These are phyloP conservation scores for Petrophora chlorosata DNA, from an alignment of 2,888 invertebrate species.

Conservation along the genomic window DNA sequence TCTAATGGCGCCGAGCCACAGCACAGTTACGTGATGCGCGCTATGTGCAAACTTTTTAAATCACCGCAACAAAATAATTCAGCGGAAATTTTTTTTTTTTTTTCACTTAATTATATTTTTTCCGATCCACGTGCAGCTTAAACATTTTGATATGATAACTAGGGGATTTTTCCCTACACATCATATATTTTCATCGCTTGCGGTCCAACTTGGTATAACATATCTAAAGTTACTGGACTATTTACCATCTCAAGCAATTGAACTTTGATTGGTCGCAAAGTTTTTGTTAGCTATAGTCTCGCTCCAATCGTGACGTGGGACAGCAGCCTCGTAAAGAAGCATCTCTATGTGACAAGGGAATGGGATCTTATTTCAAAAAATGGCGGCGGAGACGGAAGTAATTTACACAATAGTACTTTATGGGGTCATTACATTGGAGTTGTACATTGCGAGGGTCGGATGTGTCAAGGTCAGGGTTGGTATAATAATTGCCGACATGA, in stretches of 20 bases:
- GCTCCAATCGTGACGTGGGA: conserved; percentile 1
- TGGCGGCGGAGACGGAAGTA: conserved; percentile 24
- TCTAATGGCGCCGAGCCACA: no score
- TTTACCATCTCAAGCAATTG: background rate
- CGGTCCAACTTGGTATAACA: no score
- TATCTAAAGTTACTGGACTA: no score
- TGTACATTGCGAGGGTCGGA: conserved; percentile 8
- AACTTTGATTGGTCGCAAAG: background rate
- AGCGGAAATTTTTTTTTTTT: no score
- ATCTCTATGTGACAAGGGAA: conserved; percentile 14
- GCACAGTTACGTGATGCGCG: no score
- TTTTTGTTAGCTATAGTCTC: background rate
- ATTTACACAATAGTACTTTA: conserved; percentile 26
- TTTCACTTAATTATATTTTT: no score
- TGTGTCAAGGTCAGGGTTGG: conserved; percentile 18
- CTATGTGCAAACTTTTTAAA: no score
- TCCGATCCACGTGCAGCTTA: no score
- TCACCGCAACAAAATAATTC: no score
- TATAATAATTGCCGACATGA: conserved; percentile 20
- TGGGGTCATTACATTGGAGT: conserved; percentile 18
- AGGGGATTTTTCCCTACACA: no score
- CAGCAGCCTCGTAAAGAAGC: conserved; percentile 12
- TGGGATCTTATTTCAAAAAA: conserved; percentile 27
- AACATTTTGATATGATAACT: no score
- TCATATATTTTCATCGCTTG: no score